Conservation (phyloP, 2,888 invertebrate species). For the Microplitis manilae region DNA sequence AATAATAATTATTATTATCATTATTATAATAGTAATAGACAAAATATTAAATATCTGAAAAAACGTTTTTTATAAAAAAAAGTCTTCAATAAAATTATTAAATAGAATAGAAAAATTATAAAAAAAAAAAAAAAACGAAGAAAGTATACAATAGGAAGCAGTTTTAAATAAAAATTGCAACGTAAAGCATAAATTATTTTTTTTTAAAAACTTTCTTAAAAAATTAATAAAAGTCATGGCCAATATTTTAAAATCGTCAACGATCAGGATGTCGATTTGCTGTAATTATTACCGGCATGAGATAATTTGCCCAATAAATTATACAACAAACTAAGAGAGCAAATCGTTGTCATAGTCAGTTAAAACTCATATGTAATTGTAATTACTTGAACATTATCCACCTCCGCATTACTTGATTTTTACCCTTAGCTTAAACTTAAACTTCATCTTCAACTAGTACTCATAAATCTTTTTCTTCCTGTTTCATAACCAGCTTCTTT, state of each 20-base stretch:
- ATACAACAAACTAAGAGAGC: slow-evolving; percentile 4
- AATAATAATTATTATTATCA: neutral
- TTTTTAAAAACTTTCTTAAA: neutral
- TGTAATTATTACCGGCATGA: neutral
- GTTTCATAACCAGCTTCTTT: neutral
- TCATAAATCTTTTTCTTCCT: neutral
- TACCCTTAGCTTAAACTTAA: neutral
- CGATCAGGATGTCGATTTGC: neutral
- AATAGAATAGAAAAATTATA: neutral
- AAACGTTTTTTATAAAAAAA: neutral
- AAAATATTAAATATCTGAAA: neutral
- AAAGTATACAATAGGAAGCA: neutral
- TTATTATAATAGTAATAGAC: neutral
- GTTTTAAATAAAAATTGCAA: neutral
- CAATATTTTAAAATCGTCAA: neutral
- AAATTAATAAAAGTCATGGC: neutral
- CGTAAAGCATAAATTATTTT: neutral
- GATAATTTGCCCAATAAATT: slow-evolving; percentile 2
- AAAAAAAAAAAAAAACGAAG: neutral
- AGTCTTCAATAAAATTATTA: neutral
- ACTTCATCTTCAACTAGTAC: neutral
- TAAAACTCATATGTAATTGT: neutral
- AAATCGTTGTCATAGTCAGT: slow-evolving; percentile 1
- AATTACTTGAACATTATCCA: neutral
- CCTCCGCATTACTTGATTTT: neutral